Percentiles rank a stretch among this genome's conserved stretches.
phyloP scores from a whole-genome alignment of 2,888 invertebrate species.

The Muschampia plurimacula region DNA sequence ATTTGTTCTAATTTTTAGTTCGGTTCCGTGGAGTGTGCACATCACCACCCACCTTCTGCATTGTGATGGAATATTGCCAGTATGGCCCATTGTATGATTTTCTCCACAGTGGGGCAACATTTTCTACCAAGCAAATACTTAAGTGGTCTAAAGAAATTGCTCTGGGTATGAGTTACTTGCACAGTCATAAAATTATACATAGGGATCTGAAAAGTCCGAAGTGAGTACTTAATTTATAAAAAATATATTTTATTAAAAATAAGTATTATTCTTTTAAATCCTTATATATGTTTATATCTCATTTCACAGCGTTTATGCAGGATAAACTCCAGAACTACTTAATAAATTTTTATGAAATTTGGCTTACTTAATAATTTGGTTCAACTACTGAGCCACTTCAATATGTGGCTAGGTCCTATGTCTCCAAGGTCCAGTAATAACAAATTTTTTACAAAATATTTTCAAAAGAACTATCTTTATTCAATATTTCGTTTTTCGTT shows the following conservation, averaged over 20 bases:
- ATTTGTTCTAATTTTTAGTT: constrained; percentile 54
- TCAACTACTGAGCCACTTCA: too few species aligned
- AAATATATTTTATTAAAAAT: not conserved
- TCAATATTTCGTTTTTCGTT: not conserved
- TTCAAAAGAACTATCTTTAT: too few species aligned
- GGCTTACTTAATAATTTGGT: too few species aligned
- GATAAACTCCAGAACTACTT: too few species aligned
- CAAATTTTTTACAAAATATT: too few species aligned
- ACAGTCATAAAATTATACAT: constrained; percentile 98
- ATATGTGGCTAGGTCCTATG: too few species aligned
- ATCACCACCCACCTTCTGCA: constrained; percentile 95
- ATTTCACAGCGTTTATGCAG: too few species aligned
- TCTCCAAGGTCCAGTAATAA: too few species aligned
- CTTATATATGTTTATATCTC: not conserved
- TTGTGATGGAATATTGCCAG: constrained; percentile 99
- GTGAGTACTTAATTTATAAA: constrained; percentile 86
- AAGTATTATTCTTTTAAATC: not conserved
- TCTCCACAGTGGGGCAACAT: constrained; percentile 92
- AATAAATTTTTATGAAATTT: too few species aligned
- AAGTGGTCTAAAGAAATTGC: constrained; percentile 98
- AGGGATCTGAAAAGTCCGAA: constrained; percentile 99
- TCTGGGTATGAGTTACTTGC: constrained; percentile 98
- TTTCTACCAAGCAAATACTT: constrained; percentile 94
- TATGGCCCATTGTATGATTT: constrained; percentile 97
- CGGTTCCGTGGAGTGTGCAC: constrained; percentile 96